Percentiles rank a stretch among this genome's conserved stretches.
Evolutionary conservation across 2,888 invertebrate genomes (phyloP).

Genomic region (Lochmaea crataegi): DNA sequence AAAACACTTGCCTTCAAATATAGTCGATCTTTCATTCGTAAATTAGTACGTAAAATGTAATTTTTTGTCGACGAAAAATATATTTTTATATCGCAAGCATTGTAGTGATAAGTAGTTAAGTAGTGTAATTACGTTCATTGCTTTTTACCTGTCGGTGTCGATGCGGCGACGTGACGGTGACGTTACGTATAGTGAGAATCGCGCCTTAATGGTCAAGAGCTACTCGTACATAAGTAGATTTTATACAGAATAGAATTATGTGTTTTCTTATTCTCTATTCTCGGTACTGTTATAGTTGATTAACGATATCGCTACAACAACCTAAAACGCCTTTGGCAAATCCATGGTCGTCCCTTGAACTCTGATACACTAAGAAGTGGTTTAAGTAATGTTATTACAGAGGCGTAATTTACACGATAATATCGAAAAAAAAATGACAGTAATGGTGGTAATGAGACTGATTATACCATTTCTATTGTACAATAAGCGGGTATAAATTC

Average conservation of each 20-base stretch:
- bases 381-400: conserved; percentile 9
- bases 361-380: conserved; percentile 15
- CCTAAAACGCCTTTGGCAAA: conserved; percentile 30
- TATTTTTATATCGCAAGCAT: no score
- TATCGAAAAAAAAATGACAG: not conserved
- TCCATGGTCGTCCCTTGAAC: conserved; percentile 31
- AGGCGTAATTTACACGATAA: not conserved
- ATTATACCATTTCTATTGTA: conserved; percentile 4
- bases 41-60: no score
- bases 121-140: no score
- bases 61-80: no score
- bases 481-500: not conserved
- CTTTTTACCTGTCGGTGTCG: no score
- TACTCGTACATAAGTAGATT: no score
- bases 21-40: no score
- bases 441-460: conserved; percentile 1
- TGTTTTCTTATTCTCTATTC: conserved; percentile 39
- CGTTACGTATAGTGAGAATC: no score
- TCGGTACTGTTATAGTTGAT: conserved; percentile 46
- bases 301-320: conserved; percentile 45
- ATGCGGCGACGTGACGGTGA: no score
- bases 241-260: conserved; percentile 28
- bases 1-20: no score
- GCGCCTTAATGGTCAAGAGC: no score
- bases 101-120: no score